phyloP scores from a whole-genome alignment of 2,888 invertebrate species.

The Drosophila kanekoi region DNA sequence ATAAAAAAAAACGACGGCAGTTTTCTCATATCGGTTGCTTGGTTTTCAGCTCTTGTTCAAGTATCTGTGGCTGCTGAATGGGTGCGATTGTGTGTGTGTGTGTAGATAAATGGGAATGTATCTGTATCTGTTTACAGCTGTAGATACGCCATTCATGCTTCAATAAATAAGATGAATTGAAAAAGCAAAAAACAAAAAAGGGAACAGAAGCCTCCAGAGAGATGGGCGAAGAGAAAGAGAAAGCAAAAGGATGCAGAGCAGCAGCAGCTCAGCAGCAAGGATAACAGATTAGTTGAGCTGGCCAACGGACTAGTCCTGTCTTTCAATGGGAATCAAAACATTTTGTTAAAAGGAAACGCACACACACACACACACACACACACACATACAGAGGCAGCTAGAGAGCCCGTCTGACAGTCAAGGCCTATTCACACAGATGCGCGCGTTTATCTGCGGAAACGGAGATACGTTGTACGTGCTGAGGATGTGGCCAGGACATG shows the following conservation, averaged over 20 bases:
- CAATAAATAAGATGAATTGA: constrained; percentile 81
- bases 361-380: constrained; percentile 36
- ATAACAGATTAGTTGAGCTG: constrained; percentile 78
- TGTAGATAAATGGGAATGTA: constrained; percentile 32
- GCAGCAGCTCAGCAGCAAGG: constrained; percentile 49
- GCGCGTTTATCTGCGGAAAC: constrained; percentile 78
- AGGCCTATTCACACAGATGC: constrained; percentile 73
- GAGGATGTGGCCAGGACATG: constrained; percentile 68
- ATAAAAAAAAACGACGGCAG: constrained; percentile 35
- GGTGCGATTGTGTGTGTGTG: constrained; percentile 15
- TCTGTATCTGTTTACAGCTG: constrained; percentile 54
- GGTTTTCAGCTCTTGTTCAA: constrained; percentile 25
- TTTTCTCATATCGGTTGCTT: constrained; percentile 49
- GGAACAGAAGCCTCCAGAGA: not conserved
- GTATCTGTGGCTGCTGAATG: constrained; percentile 30
- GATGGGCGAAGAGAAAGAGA: not conserved
- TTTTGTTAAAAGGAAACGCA: constrained; percentile 75
- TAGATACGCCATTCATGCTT: constrained; percentile 73
- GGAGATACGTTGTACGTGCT: constrained; percentile 74
- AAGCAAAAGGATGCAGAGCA: constrained; percentile 11
- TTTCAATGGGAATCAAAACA: constrained; percentile 75
- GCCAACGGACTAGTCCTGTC: constrained; percentile 61
- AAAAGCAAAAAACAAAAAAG: constrained; percentile 63
- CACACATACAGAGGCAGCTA: constrained; percentile 5
- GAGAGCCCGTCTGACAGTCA: constrained; percentile 19